Evolutionary conservation across 2,113 vertebrate species (phyloP), one percentile per base, ranked within the genome.

Genomic region (Irena cyanogastra): DNA sequence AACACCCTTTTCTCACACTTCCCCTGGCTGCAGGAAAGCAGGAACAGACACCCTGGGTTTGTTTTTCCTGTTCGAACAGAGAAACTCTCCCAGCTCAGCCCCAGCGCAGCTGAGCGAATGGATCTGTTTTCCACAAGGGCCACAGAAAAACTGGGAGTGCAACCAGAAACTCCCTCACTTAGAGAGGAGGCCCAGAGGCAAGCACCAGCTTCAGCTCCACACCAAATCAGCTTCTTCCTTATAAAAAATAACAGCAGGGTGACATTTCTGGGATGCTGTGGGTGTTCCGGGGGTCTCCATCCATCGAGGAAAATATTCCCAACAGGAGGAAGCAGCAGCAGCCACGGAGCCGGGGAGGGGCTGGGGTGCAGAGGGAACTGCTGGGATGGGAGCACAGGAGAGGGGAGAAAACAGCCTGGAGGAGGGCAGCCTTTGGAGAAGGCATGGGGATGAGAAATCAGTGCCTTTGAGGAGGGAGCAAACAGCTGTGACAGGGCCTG

Each of bases 181-280:
- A 37, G 21, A 22, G 54, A 45, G 53, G 13, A 75, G 60, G 16
- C 7, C 10, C 19, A 31, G 64, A 56, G 21, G 24, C 21, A 45
- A 78, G 56, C 39, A 59, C 2, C 59, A 22, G 60, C 39, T 87
- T 37, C 33, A 30, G 63, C 13, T 59, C 66, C 35, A 12, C 37
- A 13, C 4, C 0, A 0, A 31, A 60, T 7, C 88, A 56, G 35
- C 30, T 61, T 13, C 69, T 47, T 20, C 22, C 7, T 5, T 49
- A 6, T 19, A 10, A 76, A 20, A 78, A 84, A 15, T 3, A 45
- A 6, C 14, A 24, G 3, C 0, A 7, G 53, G 41, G 15, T 68
- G 39, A 35, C 26, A 11, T 47, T 75, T 44, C 16, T 41, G 49
- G 68, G 61, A 5, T 52, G 61, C 41, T 49, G 35, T 16, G 37